Percentiles rank a stretch among this genome's conserved stretches.
Evolutionary conservation across 2,888 invertebrate species (phyloP).

Genomic region (Agrochola macilenta): DNA sequence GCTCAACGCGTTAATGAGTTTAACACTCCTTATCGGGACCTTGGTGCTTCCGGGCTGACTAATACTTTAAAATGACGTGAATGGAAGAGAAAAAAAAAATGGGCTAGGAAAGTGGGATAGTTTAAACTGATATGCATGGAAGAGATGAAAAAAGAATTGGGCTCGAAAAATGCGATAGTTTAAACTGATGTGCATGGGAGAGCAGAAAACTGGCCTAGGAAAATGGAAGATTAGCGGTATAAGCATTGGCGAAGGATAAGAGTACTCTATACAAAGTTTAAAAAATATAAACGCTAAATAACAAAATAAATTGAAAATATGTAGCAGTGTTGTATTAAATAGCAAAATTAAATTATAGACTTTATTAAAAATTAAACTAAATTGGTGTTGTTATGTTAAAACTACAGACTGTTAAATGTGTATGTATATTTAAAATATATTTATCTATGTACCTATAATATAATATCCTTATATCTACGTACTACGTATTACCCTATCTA

Average conservation of each 20-base stretch:
- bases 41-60: slow-evolving; percentile 34
- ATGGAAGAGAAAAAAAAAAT: no score
- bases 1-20: slow-evolving; percentile 45
- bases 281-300: no score
- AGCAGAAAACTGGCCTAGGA: no score
- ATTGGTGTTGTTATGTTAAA: slow-evolving; percentile 4
- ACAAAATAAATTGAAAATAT: no score
- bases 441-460: slow-evolving; percentile 19
- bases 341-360: no score
- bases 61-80: not conserved
- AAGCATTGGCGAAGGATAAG: no score
- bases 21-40: slow-evolving; percentile 42
- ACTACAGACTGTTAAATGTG: not conserved
- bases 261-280: no score
- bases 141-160: no score
- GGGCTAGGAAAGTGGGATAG: not conserved
- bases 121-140: not conserved
- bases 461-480: no score
- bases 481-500: not conserved
- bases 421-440: not conserved
- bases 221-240: no score
- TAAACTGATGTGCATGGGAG: not conserved
- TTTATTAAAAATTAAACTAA: not conserved
- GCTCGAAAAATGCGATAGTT: no score
- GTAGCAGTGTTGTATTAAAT: no score